phyloP scores from a whole-genome alignment of 30 jellyfish, hydroid and myxozoan genomes.

The Hydractinia symbiolongicarpus region DNA sequence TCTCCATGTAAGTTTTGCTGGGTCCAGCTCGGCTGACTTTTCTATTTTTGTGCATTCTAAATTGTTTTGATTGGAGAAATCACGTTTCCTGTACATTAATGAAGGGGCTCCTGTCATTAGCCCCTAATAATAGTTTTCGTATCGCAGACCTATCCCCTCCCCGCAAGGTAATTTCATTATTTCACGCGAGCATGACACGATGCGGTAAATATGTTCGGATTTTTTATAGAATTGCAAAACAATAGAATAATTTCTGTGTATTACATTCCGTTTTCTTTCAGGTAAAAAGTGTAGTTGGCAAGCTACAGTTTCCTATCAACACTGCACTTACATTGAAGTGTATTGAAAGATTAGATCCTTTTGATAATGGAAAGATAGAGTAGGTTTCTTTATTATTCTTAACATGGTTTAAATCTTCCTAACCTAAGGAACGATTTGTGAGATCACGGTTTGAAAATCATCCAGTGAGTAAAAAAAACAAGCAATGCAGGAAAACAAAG shows the following conservation, averaged over 20 bases:
- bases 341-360: conserved; percentile 25
- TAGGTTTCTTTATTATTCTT: neutral
- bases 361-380: conserved; percentile 24
- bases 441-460: no score
- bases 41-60: no score
- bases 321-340: conserved; percentile 26
- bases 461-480: no score
- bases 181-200: no score
- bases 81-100: no score
- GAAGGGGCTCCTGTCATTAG: no score
- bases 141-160: no score
- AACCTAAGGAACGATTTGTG: neutral
- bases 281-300: conserved; percentile 24
- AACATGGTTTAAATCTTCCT: neutral
- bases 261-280: neutral
- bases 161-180: no score
- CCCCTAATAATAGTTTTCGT: no score
- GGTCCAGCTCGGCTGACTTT: no score
- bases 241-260: neutral
- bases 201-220: neutral
- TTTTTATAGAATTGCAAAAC: neutral
- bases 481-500: no score
- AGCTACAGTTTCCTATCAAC: conserved; percentile 27
- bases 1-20: conserved; percentile 24
- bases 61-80: no score